Base-by-base conservation (phyloP, 2,888 invertebrate species). In the Amphiduros pacificus region DNA sequence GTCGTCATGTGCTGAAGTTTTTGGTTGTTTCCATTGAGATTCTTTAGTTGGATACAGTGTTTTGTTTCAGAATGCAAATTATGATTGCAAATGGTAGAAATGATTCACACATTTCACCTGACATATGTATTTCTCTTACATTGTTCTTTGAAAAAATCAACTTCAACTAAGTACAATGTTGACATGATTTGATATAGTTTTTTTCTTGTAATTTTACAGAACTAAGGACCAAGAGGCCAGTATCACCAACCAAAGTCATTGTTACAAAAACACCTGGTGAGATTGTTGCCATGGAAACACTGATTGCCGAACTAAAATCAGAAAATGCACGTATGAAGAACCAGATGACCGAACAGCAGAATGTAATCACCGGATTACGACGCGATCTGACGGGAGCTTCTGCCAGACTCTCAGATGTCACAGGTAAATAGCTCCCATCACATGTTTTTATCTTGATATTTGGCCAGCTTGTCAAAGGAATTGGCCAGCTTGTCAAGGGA, bases 321-420 rank as follows among this genome's bases (percentile, higher is more conserved):
- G 82, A 82, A 60, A 79, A 77, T 58, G 67, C 70, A 6, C 76
- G 76, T n/a, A 64, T 77, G 56, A 78, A 80, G 71, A 74, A 72
- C 29, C 74, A 76, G 54, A 17, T 58, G 1, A 27, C 50, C 24
- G 80, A 80, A 29, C 78, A 80, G 55, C 77, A 80, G 41, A 75
- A 78, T 55, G 71, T 80, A 17, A 78, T 82, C 44, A 62, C 77
- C 49, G 78, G 77, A 6, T 70, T 82, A 28, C 64, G 81, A n/a
- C 63, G 76, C 41, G 82, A 82, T 63, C 64, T 82, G 55, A 68
- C 77, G 17, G 81, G 81, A 1, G 79, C 81, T 9, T 74, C 76
- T 29, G 82, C 82, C 51, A 68, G 79, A 26, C 70, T 82, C 14
- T 77, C 79, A 2, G 82, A 82, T 67, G 75, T 82, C 50, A 75